phyloP scores from a whole-genome alignment of 2,888 invertebrate genomes.

The Ophonus ardosiacus region DNA sequence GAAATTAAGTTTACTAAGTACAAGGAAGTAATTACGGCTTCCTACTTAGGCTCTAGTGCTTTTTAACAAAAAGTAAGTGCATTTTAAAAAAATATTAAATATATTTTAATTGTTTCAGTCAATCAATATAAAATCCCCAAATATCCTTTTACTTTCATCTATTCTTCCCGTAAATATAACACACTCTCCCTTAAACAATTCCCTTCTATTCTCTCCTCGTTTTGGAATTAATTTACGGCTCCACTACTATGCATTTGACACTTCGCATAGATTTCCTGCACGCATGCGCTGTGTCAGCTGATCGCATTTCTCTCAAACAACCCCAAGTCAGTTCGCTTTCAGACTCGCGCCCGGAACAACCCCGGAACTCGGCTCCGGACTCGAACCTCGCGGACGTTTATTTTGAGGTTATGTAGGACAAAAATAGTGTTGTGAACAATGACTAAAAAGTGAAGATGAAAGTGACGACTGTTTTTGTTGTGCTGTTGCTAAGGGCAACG shows the following conservation, averaged over 20 bases:
- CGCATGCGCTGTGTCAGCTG: constrained; percentile 64
- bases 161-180: neutral
- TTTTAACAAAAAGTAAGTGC: too few species aligned
- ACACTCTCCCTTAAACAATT: neutral
- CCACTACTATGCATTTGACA: constrained; percentile 90
- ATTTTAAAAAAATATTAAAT: too few species aligned
- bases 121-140: too few species aligned
- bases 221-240: neutral
- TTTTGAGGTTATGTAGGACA: constrained; percentile 32
- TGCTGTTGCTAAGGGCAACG: constrained; percentile 54
- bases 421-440: constrained; percentile 13
- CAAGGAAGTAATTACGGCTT: too few species aligned
- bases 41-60: too few species aligned
- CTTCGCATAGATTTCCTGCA: constrained; percentile 91
- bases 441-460: constrained; percentile 29
- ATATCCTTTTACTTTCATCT: neutral
- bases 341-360: neutral
- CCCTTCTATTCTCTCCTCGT: neutral
- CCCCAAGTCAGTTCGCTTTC: constrained; percentile 1
- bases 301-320: neutral
- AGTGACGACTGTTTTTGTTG: constrained; percentile 30
- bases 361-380: neutral
- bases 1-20: too few species aligned
- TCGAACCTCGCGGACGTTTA: neutral
- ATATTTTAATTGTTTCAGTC: too few species aligned